phyloP scores from a whole-genome alignment of 2,797 vertebrate genomes.

The Argentina silus region DNA sequence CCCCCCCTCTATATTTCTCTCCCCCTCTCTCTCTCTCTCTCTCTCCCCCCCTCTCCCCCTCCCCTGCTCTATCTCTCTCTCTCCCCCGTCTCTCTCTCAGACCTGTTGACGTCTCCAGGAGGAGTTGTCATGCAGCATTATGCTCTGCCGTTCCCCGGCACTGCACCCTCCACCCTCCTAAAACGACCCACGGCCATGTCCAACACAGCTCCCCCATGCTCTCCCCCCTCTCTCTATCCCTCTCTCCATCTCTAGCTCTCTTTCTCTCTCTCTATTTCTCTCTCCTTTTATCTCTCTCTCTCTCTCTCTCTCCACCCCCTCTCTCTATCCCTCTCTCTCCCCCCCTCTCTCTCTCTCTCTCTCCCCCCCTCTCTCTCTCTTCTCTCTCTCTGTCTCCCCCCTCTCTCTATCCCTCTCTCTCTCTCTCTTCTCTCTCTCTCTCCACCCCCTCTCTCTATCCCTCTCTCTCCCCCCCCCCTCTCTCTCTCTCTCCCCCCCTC shows the following conservation, averaged over 20 bases:
- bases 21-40: neutral
- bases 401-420: no score
- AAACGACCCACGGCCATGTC: neutral
- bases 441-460: neutral
- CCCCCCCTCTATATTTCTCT: neutral
- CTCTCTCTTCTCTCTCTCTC: no score
- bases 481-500: neutral
- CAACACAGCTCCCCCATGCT: neutral
- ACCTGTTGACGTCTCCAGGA: conserved; percentile 49
- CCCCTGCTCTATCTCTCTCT: neutral
- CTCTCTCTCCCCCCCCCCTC: neutral
- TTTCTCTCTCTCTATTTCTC: conserved; percentile 1
- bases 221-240: neutral
- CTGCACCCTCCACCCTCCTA: neutral
- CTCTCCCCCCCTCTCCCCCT: neutral
- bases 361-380: neutral
- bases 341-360: conserved; percentile 7
- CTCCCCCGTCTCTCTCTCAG: neutral
- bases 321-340: neutral
- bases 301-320: no score
- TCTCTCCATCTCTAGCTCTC: neutral
- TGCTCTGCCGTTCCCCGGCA: conserved; percentile 4
- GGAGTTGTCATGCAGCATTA: conserved; percentile 23
- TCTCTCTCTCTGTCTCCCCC: no score
- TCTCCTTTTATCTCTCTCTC: neutral